Evolutionary conservation across 1,140 invertebrate species (phyloP).

Genomic region (Helicoverpa zea): DNA sequence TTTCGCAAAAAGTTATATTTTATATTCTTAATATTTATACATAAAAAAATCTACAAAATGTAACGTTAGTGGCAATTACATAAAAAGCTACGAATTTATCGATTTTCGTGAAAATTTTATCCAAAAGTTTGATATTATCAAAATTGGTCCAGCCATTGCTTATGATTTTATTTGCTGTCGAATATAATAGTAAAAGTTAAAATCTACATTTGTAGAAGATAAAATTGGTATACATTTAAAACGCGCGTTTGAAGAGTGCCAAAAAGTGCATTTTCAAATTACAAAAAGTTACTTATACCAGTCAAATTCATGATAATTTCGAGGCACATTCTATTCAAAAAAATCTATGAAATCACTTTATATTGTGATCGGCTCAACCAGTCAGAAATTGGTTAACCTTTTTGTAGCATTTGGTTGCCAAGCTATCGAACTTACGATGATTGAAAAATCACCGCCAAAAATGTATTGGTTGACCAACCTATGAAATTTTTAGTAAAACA

Average conservation of each 20-base stretch:
- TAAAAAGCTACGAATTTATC: not conserved
- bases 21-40: constrained; percentile 18
- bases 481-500: no score
- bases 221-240: no score
- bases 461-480: no score
- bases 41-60: constrained; percentile 26
- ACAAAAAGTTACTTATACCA: not conserved
- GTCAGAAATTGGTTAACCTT: not conserved
- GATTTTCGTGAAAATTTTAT: not conserved
- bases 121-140: not conserved
- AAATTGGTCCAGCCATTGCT: constrained; percentile 24
- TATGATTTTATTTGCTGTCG: not conserved
- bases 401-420: not conserved
- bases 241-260: not conserved
- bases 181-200: not conserved
- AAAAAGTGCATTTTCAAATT: not conserved
- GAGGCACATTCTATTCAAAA: not conserved
- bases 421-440: not conserved
- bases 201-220: not conserved
- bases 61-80: constrained; percentile 25
- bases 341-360: not conserved
- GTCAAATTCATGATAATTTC: not conserved
- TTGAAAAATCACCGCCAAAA: no score
- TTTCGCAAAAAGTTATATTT: constrained; percentile 20
- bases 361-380: not conserved